phyloP scores from a whole-genome alignment of 2,797 vertebrate genomes.

The Cirrhinus mrigala region DNA sequence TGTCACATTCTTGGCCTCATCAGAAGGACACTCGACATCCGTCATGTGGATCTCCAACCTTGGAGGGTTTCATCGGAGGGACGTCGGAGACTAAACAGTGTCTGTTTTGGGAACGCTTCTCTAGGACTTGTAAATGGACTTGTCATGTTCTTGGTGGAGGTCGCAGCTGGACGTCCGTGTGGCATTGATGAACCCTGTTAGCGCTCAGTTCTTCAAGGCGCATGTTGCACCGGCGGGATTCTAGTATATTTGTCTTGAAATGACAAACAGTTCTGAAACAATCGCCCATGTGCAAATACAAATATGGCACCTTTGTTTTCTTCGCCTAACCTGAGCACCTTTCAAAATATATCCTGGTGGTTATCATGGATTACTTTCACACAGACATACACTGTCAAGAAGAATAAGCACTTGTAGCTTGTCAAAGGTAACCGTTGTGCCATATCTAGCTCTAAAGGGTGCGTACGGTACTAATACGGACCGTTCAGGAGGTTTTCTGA shows the following conservation, averaged over 20 bases:
- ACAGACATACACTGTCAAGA: constrained; percentile 2
- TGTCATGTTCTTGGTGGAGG: constrained; percentile 65
- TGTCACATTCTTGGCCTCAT: background rate
- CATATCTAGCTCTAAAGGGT: background rate
- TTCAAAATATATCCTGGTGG: background rate
- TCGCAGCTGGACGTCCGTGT: constrained; percentile 27
- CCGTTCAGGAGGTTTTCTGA: background rate
- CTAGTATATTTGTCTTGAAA: background rate
- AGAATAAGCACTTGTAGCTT: background rate
- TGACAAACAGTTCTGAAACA: background rate
- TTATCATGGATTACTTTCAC: constrained; percentile 3
- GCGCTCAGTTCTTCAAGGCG: constrained; percentile 31
- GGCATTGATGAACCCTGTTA: constrained; percentile 57
- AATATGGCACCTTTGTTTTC: constrained; percentile 8
- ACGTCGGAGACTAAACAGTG: background rate
- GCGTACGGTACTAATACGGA: background rate
- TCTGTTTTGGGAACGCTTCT: constrained; percentile 17
- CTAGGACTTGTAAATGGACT: constrained; percentile 68
- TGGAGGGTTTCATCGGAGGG: background rate
- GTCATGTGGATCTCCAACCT: background rate
- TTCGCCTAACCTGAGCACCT: background rate
- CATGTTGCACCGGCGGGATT: background rate
- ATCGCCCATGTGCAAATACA: background rate
- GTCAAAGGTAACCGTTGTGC: background rate
- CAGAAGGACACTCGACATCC: background rate